Evolutionary conservation across 2,797 vertebrate species (phyloP).

Genomic region (Cygnus olor): DNA sequence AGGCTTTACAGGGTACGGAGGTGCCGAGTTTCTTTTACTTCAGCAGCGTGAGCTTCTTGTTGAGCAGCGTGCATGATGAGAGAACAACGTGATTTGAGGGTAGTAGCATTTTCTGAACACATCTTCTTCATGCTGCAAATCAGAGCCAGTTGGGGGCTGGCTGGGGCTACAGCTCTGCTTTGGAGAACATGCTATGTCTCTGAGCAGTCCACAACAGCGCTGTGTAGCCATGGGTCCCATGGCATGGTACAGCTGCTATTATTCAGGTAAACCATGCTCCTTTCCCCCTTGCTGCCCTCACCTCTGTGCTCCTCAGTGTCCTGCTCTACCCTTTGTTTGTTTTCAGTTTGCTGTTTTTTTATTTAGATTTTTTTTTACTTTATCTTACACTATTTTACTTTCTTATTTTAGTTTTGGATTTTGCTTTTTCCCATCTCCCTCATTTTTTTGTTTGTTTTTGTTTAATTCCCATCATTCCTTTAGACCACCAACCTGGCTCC

Average conservation of each 20-base stretch:
- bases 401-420: constrained; percentile 55
- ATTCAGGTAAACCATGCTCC: neutral
- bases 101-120: neutral
- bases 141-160: neutral
- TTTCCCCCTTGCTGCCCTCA: neutral
- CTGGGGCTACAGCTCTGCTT: neutral
- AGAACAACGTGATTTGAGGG: neutral
- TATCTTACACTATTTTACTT: constrained; percentile 40
- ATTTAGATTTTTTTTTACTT: constrained; percentile 37
- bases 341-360: constrained; percentile 45
- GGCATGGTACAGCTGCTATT: neutral
- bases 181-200: neutral
- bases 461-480: constrained; percentile 89
- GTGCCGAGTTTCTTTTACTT: neutral
- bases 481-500: constrained; percentile 94
- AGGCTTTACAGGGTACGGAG: neutral
- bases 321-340: constrained; percentile 3
- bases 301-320: neutral
- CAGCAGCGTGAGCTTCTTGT: neutral
- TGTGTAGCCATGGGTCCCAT: rapidly evolving
- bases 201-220: neutral
- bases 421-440: constrained; percentile 73
- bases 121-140: neutral
- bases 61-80: neutral
- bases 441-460: constrained; percentile 84